These are phyloP conservation scores for Thripadectes ignobilis DNA, from an alignment of 2,797 vertebrate species.

Conservation along the genomic window DNA sequence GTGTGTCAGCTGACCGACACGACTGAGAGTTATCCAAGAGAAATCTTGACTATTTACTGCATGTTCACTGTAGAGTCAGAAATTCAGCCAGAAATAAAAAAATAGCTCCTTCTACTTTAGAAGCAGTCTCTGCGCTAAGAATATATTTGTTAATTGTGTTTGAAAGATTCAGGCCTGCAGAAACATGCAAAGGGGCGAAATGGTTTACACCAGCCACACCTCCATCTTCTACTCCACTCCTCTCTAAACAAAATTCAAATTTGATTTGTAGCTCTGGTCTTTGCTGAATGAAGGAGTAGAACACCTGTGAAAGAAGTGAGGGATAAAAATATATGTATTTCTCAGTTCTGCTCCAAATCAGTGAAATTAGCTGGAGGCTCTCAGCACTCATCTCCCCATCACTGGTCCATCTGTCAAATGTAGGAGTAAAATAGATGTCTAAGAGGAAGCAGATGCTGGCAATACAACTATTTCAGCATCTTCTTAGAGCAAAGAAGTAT, in stretches of 20 bases:
- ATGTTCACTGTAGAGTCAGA: background rate
- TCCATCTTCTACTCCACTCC: background rate
- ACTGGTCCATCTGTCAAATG: slow-evolving; percentile 26
- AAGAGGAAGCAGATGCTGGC: slow-evolving; percentile 22
- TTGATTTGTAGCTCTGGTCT: background rate
- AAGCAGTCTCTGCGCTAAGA: background rate
- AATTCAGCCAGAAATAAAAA: background rate
- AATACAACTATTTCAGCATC: background rate
- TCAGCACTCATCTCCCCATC: background rate
- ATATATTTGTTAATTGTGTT: background rate
- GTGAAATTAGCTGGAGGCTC: background rate
- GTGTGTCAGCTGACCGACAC: background rate
- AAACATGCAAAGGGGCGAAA: background rate
- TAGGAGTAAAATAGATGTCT: background rate
- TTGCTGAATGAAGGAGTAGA: slow-evolving; percentile 36
- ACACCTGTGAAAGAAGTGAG: background rate
- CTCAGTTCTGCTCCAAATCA: slow-evolving; percentile 15
- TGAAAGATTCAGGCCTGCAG: background rate
- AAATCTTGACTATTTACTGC: background rate
- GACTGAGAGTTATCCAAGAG: background rate
- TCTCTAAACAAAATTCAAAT: background rate
- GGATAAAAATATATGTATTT: slow-evolving; percentile 21
- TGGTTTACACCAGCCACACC: background rate
- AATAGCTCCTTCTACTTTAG: background rate
- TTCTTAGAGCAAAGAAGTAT: background rate